Evolutionary conservation across 2,113 vertebrate genomes (phyloP).

Genomic region (Fulica atra): DNA sequence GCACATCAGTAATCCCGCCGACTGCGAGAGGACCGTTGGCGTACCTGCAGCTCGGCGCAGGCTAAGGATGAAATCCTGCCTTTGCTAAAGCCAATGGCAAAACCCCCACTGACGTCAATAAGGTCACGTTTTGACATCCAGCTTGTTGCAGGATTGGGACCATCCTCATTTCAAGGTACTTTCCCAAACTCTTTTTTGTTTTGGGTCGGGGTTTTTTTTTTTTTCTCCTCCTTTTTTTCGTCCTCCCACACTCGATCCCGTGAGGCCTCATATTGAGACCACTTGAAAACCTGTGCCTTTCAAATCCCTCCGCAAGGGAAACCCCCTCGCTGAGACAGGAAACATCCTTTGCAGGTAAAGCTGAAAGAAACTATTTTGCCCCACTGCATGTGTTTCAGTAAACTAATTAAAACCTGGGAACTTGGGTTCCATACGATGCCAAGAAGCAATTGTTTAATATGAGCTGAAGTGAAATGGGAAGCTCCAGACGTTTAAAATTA

Average conservation of each 20-base stretch:
- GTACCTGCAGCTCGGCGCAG: background rate
- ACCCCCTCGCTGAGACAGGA: constrained; percentile 17
- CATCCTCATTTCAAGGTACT: constrained; percentile 37
- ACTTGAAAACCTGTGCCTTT: constrained; percentile 52
- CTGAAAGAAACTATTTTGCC: constrained; percentile 60
- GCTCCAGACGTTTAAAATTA: constrained; percentile 33
- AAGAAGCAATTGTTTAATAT: constrained; percentile 32
- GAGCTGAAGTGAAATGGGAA: constrained; percentile 30
- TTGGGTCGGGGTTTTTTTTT: background rate
- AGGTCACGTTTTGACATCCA: background rate
- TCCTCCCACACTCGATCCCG: constrained; percentile 18
- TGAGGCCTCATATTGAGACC: constrained; percentile 25
- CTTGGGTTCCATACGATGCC: background rate
- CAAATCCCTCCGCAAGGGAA: background rate
- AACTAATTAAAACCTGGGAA: constrained; percentile 65
- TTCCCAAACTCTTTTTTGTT: background rate
- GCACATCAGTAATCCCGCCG: constrained; percentile 38
- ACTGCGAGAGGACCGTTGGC: background rate
- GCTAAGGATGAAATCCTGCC: background rate
- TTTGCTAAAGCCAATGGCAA: background rate
- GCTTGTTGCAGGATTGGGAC: constrained; percentile 23
- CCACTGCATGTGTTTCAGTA: background rate
- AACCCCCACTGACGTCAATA: background rate
- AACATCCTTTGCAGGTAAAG: constrained; percentile 59
- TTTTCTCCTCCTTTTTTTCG: background rate